A percentile compares a stretch with the other conserved stretches of the same genome.
Conservation (phyloP, 2,888 invertebrate genomes). For the Sipunculus nudus region DNA sequence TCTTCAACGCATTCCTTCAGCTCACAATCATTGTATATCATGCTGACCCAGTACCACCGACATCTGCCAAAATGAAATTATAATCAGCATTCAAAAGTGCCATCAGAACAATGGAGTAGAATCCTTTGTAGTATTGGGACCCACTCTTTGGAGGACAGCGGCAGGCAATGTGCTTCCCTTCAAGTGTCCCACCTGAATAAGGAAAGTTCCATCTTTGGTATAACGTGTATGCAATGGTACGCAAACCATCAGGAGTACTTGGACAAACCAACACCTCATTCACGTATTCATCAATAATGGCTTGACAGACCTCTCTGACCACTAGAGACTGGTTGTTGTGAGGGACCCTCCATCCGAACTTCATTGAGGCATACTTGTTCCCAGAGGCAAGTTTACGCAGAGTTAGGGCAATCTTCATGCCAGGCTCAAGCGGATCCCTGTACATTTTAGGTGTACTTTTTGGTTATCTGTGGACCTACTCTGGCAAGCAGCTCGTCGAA, state of each 20-base stretch:
- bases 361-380: conserved; percentile 27
- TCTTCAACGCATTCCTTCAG: conserved; percentile 9
- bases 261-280: conserved; percentile 19
- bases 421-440: conserved; percentile 23
- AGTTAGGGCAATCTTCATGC: conserved; percentile 7
- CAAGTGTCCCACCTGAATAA: neutral
- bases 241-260: conserved; percentile 29
- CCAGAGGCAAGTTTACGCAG: conserved; percentile 24
- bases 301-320: conserved; percentile 37
- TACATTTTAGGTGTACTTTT: conserved; percentile 32
- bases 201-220: too few relatives aligned
- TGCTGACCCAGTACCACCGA: conserved; percentile 7
- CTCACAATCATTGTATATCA: conserved; percentile 13
- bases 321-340: conserved; percentile 36
- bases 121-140: too few relatives aligned
- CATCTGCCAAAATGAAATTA: conserved; percentile 3
- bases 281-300: conserved; percentile 32
- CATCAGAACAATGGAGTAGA: too few relatives aligned
- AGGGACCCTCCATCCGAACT: conserved; percentile 35
- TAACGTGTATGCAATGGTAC: too few relatives aligned
- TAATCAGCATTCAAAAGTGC: neutral
- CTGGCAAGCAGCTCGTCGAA: conserved; percentile 35
- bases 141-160: too few relatives aligned
- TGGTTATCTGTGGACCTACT: conserved; percentile 23
- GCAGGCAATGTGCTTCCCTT: too few relatives aligned